phyloP scores from a whole-genome alignment of 1,140 invertebrate genomes.

The Planococcus citri region DNA sequence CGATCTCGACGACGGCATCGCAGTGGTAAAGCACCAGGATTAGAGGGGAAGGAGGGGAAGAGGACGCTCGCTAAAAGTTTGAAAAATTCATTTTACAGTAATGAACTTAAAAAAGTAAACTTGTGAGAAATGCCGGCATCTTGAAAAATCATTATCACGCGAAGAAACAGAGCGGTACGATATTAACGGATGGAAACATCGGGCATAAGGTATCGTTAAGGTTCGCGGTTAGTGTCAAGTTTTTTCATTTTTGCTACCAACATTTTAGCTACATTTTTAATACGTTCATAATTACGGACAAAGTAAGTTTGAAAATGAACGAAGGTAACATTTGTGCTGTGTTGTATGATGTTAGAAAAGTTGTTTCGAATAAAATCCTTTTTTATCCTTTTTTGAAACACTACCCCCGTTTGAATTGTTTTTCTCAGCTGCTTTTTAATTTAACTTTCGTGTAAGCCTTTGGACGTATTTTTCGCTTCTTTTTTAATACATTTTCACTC shows the following conservation, averaged over 20 bases:
- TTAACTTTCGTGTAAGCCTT: background rate
- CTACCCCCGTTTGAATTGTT: background rate
- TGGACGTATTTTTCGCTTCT: background rate
- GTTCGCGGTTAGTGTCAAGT: slow-evolving; percentile 5
- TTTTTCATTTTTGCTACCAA: background rate
- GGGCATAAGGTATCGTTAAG: background rate
- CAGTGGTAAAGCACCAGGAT: too few relatives aligned
- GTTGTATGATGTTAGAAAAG: slow-evolving; percentile 2
- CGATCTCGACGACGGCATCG: too few relatives aligned
- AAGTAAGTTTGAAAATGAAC: slow-evolving; percentile 1
- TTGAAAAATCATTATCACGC: background rate
- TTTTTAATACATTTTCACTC: too few relatives aligned
- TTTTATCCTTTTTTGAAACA: background rate
- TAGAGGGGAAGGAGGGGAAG: too few relatives aligned
- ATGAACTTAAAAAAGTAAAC: background rate
- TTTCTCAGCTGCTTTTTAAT: background rate
- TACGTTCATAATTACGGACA: background rate
- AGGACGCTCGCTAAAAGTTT: too few relatives aligned
- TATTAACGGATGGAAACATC: background rate
- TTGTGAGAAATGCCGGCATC: background rate
- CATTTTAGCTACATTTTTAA: background rate
- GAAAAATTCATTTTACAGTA: slow-evolving; percentile 4
- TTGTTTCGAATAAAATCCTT: slow-evolving; percentile 3
- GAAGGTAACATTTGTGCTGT: background rate
- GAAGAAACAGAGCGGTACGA: background rate